A percentile compares a stretch with the other conserved stretches of the same genome.
Conservation (phyloP, 2,797 vertebrate species). For the Erethizon dorsatum region DNA sequence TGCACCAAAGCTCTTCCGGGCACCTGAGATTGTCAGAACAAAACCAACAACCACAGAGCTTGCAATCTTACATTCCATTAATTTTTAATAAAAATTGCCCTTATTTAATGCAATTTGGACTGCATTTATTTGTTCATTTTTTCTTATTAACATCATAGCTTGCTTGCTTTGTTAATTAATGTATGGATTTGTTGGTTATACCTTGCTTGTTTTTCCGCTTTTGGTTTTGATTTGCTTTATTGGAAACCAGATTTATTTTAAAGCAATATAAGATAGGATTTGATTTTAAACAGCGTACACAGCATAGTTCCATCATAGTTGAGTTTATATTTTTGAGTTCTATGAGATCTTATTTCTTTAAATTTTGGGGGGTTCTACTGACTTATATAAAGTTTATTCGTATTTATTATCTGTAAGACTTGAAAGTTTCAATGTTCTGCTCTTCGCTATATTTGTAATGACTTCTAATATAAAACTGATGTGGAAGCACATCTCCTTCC, state of each 20-base stretch:
- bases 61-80: neutral
- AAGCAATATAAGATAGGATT: neutral
- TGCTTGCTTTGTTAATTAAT: neutral
- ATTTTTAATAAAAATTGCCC: neutral
- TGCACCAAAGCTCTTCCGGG: neutral
- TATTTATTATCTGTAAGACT: neutral
- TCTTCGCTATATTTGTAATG: neutral
- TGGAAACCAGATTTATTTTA: neutral
- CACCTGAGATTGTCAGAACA: neutral
- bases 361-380: neutral
- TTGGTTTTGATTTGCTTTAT: conserved; percentile 26
- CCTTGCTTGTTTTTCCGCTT: neutral
- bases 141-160: neutral
- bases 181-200: neutral
- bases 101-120: neutral
- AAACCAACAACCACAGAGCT: neutral
- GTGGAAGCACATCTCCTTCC: neutral
- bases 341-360: neutral
- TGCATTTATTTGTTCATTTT: neutral
- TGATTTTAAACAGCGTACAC: neutral
- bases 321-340: neutral
- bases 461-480: neutral
- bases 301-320: neutral
- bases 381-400: neutral
- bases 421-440: neutral